Conservation (phyloP, 2,113 vertebrate genomes). For the Trachemys scripta region DNA sequence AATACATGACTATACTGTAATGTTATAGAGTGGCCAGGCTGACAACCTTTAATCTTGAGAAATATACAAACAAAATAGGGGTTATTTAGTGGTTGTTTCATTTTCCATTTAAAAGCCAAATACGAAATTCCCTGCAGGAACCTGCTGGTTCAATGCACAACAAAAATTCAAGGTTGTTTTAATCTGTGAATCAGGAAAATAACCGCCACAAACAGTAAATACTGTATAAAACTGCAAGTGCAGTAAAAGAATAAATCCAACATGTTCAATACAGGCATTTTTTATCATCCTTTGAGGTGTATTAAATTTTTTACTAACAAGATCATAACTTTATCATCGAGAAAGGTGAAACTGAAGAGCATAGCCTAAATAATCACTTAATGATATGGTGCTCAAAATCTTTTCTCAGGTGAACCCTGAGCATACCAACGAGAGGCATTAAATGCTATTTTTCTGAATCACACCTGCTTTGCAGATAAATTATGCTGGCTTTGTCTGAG, state of each 20-base stretch:
- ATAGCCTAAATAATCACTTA: constrained; percentile 43
- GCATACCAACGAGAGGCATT: background rate
- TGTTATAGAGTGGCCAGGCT: background rate
- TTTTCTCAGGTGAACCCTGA: background rate
- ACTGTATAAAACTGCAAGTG: constrained; percentile 3
- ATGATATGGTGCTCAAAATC: background rate
- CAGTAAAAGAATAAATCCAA: constrained; percentile 8
- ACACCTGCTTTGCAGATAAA: background rate
- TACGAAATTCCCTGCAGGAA: background rate
- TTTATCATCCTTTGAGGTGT: background rate
- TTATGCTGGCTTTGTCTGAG: background rate
- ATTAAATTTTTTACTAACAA: constrained; percentile 26
- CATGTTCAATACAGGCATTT: background rate
- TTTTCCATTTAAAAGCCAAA: background rate
- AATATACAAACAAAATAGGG: background rate
- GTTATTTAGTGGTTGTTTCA: background rate
- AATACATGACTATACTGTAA: background rate
- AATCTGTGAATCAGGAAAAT: background rate
- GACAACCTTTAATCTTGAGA: background rate
- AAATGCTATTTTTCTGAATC: rapidly evolving
- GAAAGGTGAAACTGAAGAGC: constrained; percentile 42
- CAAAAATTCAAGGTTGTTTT: background rate
- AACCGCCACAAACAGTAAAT: constrained; percentile 23
- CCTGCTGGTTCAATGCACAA: background rate
- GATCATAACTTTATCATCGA: background rate